A percentile compares a stretch with the other conserved stretches of the same genome.
These are phyloP conservation scores for Zingel zingel DNA, from an alignment of 2,113 vertebrate genomes.

Conservation along the genomic window DNA sequence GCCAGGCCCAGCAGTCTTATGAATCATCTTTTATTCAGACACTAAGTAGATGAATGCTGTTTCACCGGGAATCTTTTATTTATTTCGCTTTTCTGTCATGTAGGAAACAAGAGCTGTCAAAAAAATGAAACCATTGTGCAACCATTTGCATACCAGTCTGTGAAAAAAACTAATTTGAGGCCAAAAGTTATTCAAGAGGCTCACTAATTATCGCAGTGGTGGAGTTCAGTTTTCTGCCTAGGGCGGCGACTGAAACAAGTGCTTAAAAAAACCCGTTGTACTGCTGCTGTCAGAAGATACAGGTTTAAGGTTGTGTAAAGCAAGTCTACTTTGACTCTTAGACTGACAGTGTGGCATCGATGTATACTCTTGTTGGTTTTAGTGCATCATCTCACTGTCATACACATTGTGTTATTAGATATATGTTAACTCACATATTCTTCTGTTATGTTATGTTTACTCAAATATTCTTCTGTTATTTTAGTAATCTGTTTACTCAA, in stretches of 20 bases:
- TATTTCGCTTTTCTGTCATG: background rate
- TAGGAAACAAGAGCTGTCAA: background rate
- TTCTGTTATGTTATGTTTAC: background rate
- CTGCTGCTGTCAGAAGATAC: background rate
- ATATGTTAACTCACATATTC: too few species aligned
- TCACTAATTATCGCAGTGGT: background rate
- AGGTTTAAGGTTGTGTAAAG: background rate
- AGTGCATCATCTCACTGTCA: background rate
- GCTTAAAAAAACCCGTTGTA: background rate
- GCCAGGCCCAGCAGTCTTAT: background rate
- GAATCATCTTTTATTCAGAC: conserved; percentile 5
- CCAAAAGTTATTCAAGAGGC: background rate
- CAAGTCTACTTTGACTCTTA: background rate
- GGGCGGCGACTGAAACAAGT: background rate
- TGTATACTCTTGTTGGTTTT: too few species aligned
- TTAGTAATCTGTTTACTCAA: too few species aligned
- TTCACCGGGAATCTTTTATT: background rate
- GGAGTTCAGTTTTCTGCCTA: background rate
- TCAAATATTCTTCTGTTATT: background rate
- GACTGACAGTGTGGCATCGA: background rate
- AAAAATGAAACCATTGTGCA: background rate
- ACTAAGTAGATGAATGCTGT: background rate
- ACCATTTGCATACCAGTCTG: conserved; percentile 3
- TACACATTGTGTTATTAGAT: too few species aligned
- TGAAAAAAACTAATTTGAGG: background rate